Evolutionary conservation across 2,797 vertebrate genomes (phyloP).

Genomic region (Delichon dasypus): DNA sequence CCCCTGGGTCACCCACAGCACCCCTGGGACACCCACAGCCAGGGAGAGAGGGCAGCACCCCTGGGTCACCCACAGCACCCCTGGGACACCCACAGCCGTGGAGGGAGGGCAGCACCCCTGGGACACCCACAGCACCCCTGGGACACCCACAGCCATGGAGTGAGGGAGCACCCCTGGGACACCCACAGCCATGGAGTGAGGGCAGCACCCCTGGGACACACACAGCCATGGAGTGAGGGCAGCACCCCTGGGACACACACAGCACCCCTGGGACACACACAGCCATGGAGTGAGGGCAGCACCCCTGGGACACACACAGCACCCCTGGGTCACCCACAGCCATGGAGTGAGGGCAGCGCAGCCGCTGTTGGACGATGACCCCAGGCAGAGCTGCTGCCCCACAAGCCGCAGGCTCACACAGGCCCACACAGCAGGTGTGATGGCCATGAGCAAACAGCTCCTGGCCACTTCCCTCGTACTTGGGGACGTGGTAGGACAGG

Average conservation of each 20-base stretch:
- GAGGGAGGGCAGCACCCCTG: no score
- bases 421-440: fast-evolving
- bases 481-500: fast-evolving
- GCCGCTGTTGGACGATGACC: fast-evolving
- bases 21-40: no score
- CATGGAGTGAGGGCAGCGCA: no score
- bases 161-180: background rate
- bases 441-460: background rate
- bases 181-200: background rate
- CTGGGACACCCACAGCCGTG: no score
- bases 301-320: background rate
- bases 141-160: background rate
- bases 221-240: background rate
- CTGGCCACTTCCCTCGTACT: background rate
- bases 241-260: no score
- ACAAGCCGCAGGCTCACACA: fast-evolving
- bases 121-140: background rate
- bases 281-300: no score
- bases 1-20: no score
- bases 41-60: no score
- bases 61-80: no score
- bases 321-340: background rate
- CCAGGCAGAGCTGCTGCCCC: background rate
- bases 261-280: background rate
- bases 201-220: background rate